Base-by-base conservation (phyloP, 2,797 vertebrate genomes). In the Pelobates cultripes region DNA sequence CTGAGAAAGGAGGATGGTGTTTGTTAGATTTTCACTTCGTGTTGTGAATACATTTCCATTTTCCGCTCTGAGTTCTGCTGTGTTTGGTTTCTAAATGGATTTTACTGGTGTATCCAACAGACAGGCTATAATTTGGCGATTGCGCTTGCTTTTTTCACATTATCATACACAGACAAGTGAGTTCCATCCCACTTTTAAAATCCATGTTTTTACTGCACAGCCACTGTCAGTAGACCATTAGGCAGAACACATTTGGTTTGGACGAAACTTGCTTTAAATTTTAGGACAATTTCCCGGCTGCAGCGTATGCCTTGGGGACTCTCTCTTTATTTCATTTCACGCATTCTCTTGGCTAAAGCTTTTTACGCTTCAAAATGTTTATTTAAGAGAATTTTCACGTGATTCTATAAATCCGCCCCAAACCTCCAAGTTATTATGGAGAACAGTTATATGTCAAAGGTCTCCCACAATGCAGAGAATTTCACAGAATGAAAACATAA, bases 21-120 rank as follows among this genome's bases (percentile, higher is more conserved):
- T 15, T 6, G 70, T 66, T 17, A 3, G 43, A 47, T 72, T 45
- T 70, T 40, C 69, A 17, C 69, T 28, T 51, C 69, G 43, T 61
- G 67, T 63, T 70, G 79, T 60, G 73, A 81, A 76, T 76, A 64
- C 66, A 66, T 66, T 82, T 77, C 75, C 67, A 76, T 81, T 76
- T 75, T 68, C 66, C 40, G 55, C 57, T 41, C 45, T 3, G 14
- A n/a, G 57, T 70, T 81, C 68, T 63, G 40, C 60, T 42, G 45
- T 64, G 47, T 40, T 66, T 7, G 41, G 10, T 70, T 63, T 75
- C 64, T 42, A 63, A 66, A 77, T 77, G 74, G 60, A 70, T 71
- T 81, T 64, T 45, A n/a, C 63, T 10, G 44, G 55, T 13, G 14
- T 40, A 64, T n/a, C 73, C 73, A 40, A 53, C 74, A 82, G 80